These are phyloP conservation scores for Kobus ellipsiprymnus DNA, from an alignment of 2,113 vertebrate genomes.

Conservation along the genomic window DNA sequence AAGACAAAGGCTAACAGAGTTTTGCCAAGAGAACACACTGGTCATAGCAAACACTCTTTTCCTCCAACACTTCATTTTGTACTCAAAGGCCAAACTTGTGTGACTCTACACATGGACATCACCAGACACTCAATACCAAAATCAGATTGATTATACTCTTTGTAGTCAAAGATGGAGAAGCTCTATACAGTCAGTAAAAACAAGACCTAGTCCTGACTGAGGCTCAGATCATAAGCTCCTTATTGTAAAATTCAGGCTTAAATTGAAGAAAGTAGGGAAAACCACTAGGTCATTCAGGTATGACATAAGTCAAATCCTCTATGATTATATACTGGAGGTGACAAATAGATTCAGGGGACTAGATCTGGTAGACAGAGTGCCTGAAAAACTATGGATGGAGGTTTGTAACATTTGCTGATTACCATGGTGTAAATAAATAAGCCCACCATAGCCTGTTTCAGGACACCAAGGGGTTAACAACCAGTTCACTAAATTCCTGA, in stretches of 20 bases:
- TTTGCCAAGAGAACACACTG: neutral
- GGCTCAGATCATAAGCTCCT: neutral
- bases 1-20: neutral
- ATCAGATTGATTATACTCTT: neutral
- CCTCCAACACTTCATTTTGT: neutral
- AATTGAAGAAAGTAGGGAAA: neutral
- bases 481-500: neutral
- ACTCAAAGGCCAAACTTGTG: neutral
- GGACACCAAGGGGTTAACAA: slow-evolving; percentile 4
- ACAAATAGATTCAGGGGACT: neutral
- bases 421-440: neutral
- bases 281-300: neutral
- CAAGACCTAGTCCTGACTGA: neutral
- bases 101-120: neutral
- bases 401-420: neutral
- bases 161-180: neutral
- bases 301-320: neutral
- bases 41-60: neutral
- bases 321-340: neutral
- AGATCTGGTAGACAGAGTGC: neutral
- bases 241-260: neutral
- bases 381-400: neutral
- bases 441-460: neutral
- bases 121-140: neutral
- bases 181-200: neutral